Evolutionary conservation across 2,888 invertebrate species (phyloP).

Genomic region (Cremastinae sp.): DNA sequence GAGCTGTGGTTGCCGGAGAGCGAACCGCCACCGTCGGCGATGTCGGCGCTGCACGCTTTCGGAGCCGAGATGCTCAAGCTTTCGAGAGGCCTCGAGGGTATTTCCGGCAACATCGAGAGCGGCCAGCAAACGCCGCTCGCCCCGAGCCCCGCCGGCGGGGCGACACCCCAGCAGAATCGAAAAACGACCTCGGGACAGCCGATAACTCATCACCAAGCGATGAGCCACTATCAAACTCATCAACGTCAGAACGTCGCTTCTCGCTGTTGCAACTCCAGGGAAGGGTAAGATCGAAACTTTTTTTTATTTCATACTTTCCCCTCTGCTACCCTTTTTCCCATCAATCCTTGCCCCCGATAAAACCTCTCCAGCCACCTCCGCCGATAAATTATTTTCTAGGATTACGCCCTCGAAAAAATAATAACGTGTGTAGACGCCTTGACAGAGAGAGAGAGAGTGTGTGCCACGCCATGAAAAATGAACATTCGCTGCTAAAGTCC

Average conservation of each 20-base stretch:
- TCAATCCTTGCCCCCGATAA: too few relatives aligned
- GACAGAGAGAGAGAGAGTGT: too few relatives aligned
- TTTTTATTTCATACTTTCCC: too few relatives aligned
- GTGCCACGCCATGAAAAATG: too few relatives aligned
- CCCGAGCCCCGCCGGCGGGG: constrained; percentile 45
- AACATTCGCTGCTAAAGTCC: too few relatives aligned
- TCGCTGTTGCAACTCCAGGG: constrained; percentile 69
- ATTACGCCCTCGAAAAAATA: too few relatives aligned
- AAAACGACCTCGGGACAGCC: constrained; percentile 24
- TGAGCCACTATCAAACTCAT: constrained; percentile 59
- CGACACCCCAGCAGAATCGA: constrained; percentile 61
- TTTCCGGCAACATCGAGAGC: constrained; percentile 76
- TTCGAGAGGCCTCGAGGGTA: constrained; percentile 90
- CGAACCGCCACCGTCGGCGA: constrained; percentile 90
- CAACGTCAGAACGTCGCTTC: constrained; percentile 65
- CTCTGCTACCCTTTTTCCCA: too few relatives aligned
- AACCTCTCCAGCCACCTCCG: too few relatives aligned
- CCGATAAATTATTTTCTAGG: too few relatives aligned
- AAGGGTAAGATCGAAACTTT: constrained; percentile 69
- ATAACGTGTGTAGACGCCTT: too few relatives aligned
- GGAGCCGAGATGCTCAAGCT: constrained; percentile 93
- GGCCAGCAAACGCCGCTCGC: constrained; percentile 58
- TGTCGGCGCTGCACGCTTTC: constrained; percentile 92
- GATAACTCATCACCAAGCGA: constrained; percentile 53
- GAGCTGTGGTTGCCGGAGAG: constrained; percentile 90